phyloP scores from a whole-genome alignment of 2,888 invertebrate genomes.

The Phalera bucephala region DNA sequence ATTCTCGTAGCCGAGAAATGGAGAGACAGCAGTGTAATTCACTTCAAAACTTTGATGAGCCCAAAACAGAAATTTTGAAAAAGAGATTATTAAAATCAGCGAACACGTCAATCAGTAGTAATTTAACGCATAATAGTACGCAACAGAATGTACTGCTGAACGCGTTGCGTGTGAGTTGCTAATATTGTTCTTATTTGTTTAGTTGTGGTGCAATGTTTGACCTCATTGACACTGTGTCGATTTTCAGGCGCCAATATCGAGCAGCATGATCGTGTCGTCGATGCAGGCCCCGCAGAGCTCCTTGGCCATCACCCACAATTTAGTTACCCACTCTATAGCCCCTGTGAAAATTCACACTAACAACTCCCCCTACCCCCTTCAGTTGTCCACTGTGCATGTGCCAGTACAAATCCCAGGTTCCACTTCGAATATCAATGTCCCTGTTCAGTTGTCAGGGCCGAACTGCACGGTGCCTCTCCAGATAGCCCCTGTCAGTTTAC shows the following conservation, averaged over 20 bases:
- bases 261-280: slow-evolving; percentile 79
- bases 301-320: slow-evolving; percentile 69
- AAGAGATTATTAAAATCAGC: slow-evolving; percentile 75
- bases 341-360: slow-evolving; percentile 73
- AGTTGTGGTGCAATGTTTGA: slow-evolving; percentile 33
- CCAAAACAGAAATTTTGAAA: slow-evolving; percentile 78
- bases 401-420: slow-evolving; percentile 77
- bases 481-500: slow-evolving; percentile 70
- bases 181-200: slow-evolving; percentile 20
- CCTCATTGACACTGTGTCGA: slow-evolving; percentile 52
- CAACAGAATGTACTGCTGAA: slow-evolving; percentile 76
- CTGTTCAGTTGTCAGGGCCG: slow-evolving; percentile 69
- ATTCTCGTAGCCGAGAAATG: slow-evolving; percentile 68
- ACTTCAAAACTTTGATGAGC: slow-evolving; percentile 80
- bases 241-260: slow-evolving; percentile 77
- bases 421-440: slow-evolving; percentile 72
- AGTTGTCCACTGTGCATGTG: slow-evolving; percentile 74
- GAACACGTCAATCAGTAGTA: slow-evolving; percentile 51
- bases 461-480: slow-evolving; percentile 66
- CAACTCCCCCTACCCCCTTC: slow-evolving; percentile 66
- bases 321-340: slow-evolving; percentile 72
- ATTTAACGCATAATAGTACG: slow-evolving; percentile 57
- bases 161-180: slow-evolving; percentile 72
- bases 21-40: slow-evolving; percentile 76
- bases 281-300: slow-evolving; percentile 74